Base-by-base conservation (phyloP, 1,140 invertebrate species). In the Aphis craccivora region DNA sequence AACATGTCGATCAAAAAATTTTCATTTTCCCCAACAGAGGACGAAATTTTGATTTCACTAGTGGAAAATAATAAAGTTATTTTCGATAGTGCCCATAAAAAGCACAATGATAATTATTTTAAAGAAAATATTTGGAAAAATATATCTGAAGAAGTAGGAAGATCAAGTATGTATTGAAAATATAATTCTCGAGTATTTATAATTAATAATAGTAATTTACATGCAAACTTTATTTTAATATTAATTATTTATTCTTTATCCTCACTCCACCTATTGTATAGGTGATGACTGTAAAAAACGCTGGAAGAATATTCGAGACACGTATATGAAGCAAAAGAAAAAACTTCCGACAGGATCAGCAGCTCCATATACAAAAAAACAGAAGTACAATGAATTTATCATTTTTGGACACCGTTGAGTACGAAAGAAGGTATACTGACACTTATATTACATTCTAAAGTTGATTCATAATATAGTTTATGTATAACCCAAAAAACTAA, bases 81-180 rank as follows among this genome's bases (percentile, higher is more conserved):
- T 88, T 88, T 51, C 5, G 45, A 88, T 88, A 51, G 40, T 86
- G 23, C 0, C 8, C 83, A 51, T 48, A 51, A 51, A 88, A 20
- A 88, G 2, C 20, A 88, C 2, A 88, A 88, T n/a, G 43, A 51
- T 23, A 51, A 20, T 51, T 48, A 2, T 35, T 35, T 88, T 88
- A 51, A 51, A 6, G 86, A 51, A 35, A 88, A 48, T 88, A 88
- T 88, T 88, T 88, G 86, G 86, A 88, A 88, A 88, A 88, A 88
- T 51, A 88, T 88, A 88, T 88, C 18, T 6, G 14, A 51, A 20
- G 45, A 88, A 35, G 86, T 88, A 88, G 86, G n/a, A 51, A 88
- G 86, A 88, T 88, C 45, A 88, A 88, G 45, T 51, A 88, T 35
- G 43, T 88, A 88, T 88, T 88, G 6, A 88, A 88, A 88, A 51